Evolutionary conservation across 2,888 invertebrate genomes (phyloP).

Genomic region (Drosophila sordidula): DNA sequence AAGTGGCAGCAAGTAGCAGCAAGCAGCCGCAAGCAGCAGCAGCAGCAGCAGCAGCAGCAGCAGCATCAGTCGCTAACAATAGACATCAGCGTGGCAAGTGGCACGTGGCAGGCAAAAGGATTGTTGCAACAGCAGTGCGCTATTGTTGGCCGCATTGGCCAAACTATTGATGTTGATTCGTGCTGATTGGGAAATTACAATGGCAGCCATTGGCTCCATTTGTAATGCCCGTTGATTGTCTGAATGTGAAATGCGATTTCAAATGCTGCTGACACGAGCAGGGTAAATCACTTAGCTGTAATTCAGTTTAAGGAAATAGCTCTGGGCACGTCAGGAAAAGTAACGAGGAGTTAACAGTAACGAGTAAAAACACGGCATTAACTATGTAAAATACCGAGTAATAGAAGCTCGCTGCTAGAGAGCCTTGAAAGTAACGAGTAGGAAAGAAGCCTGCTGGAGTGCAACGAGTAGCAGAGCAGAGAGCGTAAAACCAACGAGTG

Average conservation of each 20-base stretch:
- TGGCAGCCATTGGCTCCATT: slow-evolving; percentile 18
- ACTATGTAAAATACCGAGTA: not conserved
- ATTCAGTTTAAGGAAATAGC: not conserved
- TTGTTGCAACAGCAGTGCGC: slow-evolving; percentile 30
- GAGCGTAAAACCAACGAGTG: not conserved
- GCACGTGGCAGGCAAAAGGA: slow-evolving; percentile 34
- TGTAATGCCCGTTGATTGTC: slow-evolving; percentile 23
- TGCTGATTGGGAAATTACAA: slow-evolving; percentile 42
- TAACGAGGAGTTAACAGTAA: not conserved
- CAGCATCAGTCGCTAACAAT: slow-evolving; percentile 19
- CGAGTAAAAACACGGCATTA: not conserved
- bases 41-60: slow-evolving; percentile 4
- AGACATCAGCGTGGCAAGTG: slow-evolving; percentile 33
- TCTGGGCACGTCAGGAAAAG: too few species aligned
- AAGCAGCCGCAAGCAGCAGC: slow-evolving; percentile 3
- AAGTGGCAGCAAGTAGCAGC: too few species aligned
- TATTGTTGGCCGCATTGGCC: slow-evolving; percentile 1
- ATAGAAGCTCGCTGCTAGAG: not conserved
- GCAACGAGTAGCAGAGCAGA: not conserved
- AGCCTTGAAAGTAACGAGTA: too few species aligned
- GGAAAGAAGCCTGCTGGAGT: too few species aligned
- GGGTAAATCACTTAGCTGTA: slow-evolving; percentile 20
- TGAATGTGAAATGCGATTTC: slow-evolving; percentile 24
- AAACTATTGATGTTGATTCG: slow-evolving; percentile 28
- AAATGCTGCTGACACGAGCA: slow-evolving; percentile 20